These are phyloP conservation scores for Caenorhabditis imperialis DNA, from an alignment of 2,888 invertebrate genomes.

Conservation along the genomic window DNA sequence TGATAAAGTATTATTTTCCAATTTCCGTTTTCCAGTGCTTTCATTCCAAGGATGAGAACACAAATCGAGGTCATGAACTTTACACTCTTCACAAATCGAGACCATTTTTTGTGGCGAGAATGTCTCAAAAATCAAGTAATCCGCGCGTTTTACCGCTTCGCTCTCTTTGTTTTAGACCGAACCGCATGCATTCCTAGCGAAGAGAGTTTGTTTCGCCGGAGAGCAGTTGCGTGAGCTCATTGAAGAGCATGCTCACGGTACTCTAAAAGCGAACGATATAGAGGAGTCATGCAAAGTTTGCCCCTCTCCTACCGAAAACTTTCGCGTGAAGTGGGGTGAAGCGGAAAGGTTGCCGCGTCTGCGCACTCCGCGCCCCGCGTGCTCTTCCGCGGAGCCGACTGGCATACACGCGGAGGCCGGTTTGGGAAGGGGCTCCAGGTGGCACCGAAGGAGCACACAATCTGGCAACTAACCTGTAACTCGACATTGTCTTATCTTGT, in stretches of 20 bases:
- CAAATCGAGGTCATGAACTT: neutral
- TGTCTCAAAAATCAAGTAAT: conserved; percentile 37
- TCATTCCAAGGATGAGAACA: conserved; percentile 2
- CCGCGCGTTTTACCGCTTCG: conserved; percentile 31
- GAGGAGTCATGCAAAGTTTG: conserved; percentile 21
- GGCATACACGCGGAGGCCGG: conserved; percentile 43
- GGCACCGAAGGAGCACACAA: conserved; percentile 23
- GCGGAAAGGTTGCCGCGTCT: conserved; percentile 45
- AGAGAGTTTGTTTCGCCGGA: conserved; percentile 35
- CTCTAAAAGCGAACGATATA: conserved; percentile 51
- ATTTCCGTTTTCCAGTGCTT: too few species aligned
- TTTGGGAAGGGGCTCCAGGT: conserved; percentile 19
- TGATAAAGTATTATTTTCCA: too few species aligned
- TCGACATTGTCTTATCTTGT: conserved; percentile 54
- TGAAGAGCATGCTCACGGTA: conserved; percentile 50
- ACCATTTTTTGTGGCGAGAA: conserved; percentile 5
- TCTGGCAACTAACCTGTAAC: conserved; percentile 46
- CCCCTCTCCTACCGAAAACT: conserved; percentile 17
- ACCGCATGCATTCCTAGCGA: conserved; percentile 42
- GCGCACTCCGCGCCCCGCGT: neutral
- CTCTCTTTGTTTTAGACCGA: conserved; percentile 37
- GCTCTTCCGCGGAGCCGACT: conserved; percentile 20
- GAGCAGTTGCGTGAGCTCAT: conserved; percentile 37
- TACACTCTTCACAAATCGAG: conserved; percentile 1
- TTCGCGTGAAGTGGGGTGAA: conserved; percentile 48